Percentiles rank a stretch among this genome's conserved stretches.
Evolutionary conservation across 2,797 vertebrate species (phyloP).

Genomic region (Sebastes matsubarae): DNA sequence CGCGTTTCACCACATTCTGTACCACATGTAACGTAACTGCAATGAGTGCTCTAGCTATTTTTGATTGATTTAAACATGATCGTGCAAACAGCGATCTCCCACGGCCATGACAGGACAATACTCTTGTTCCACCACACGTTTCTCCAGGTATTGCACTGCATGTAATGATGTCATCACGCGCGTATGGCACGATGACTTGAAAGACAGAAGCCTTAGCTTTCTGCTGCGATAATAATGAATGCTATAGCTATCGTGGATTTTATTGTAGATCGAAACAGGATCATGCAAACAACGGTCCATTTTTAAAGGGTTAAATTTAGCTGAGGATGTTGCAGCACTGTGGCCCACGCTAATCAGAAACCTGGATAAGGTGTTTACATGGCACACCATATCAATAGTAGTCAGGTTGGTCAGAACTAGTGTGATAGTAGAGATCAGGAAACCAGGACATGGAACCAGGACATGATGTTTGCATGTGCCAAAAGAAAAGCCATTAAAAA

Average conservation of each 20-base stretch:
- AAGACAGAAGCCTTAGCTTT: not conserved
- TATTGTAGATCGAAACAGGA: too few species aligned
- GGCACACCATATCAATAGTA: not conserved
- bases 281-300: too few species aligned
- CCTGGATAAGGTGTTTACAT: not conserved
- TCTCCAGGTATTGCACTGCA: rapidly evolving
- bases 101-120: rapidly evolving
- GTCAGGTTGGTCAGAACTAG: not conserved
- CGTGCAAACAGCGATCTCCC: too few species aligned
- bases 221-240: rapidly evolving
- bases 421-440: not conserved
- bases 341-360: not conserved
- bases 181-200: rapidly evolving
- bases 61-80: too few species aligned
- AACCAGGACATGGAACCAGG: not conserved
- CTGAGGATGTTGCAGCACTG: not conserved
- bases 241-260: too few species aligned
- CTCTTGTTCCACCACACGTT: rapidly evolving
- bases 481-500: not conserved
- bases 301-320: not conserved
- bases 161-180: not conserved
- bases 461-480: not conserved
- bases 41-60: too few species aligned
- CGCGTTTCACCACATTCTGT: rapidly evolving
- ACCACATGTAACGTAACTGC: rapidly evolving